phyloP scores from a whole-genome alignment of 2,113 vertebrate species.

The Pseudorhombus dupliciocellatus region DNA sequence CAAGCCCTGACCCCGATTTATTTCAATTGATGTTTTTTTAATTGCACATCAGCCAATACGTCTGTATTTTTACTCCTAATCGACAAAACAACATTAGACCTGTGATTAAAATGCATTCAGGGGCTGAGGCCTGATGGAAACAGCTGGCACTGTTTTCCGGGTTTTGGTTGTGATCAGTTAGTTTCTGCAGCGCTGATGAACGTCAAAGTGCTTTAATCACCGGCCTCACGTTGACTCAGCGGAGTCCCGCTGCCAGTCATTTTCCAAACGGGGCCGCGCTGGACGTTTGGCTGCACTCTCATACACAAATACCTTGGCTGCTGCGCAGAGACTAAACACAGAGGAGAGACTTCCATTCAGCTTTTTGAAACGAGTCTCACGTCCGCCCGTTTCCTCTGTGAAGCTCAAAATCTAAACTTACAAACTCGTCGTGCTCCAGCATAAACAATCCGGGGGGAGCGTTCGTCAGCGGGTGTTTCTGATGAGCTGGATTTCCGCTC shows the following conservation, averaged over 20 bases:
- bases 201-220: conserved; percentile 12
- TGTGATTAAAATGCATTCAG: too few species aligned
- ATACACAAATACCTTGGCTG: conserved; percentile 8
- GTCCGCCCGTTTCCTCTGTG: neutral
- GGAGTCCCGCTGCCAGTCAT: conserved; percentile 7
- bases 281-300: conserved; percentile 39
- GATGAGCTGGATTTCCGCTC: conserved; percentile 1
- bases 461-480: neutral
- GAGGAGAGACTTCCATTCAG: conserved; percentile 15
- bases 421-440: neutral
- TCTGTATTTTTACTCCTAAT: too few species aligned
- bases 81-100: too few species aligned
- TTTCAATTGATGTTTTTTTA: too few species aligned
- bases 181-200: conserved; percentile 12
- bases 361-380: neutral
- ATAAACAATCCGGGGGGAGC: conserved; percentile 12
- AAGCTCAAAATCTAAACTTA: neutral
- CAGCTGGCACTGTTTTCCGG: neutral
- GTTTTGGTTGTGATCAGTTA: conserved; percentile 21
- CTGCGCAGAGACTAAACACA: conserved; percentile 50
- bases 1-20: too few species aligned
- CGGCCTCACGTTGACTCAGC: conserved; percentile 48
- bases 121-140: neutral
- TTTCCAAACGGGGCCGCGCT: conserved; percentile 31
- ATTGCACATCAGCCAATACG: too few species aligned